A percentile compares a stretch with the other conserved stretches of the same genome.
These are phyloP conservation scores for Megaleporinus macrocephalus DNA, from an alignment of 2,113 vertebrate species.

Conservation along the genomic window DNA sequence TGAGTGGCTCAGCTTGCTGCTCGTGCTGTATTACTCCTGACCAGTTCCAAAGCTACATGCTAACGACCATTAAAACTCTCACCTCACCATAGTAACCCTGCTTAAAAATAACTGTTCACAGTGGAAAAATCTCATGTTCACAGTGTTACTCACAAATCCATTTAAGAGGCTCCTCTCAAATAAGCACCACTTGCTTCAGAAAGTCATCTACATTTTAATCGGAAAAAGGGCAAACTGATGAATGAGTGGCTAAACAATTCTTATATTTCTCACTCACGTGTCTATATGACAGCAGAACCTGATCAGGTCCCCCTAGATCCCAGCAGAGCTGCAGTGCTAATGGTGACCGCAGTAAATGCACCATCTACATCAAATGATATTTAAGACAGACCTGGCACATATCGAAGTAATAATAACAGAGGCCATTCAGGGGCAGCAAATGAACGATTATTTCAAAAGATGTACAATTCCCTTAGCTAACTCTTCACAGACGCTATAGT, in stretches of 20 bases:
- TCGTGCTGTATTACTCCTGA: neutral
- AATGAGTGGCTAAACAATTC: neutral
- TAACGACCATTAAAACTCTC: too few species aligned
- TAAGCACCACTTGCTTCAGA: too few species aligned
- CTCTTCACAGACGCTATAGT: neutral
- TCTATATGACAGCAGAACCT: neutral
- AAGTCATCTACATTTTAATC: neutral
- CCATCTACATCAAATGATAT: neutral
- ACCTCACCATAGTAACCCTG: too few species aligned
- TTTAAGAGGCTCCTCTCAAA: too few species aligned
- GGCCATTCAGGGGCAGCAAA: neutral
- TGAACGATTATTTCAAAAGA: neutral
- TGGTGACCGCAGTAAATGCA: neutral
- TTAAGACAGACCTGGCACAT: slow-evolving; percentile 3
- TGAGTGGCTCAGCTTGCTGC: too few species aligned
- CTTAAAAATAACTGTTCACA: too few species aligned
- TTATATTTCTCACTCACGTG: neutral
- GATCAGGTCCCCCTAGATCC: neutral
- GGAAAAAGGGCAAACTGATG: neutral
- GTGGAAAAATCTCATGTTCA: too few species aligned
- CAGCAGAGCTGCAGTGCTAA: neutral
- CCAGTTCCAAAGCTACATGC: too few species aligned
- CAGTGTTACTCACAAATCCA: too few species aligned
- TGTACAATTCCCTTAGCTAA: neutral
- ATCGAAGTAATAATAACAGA: slow-evolving; percentile 10